Conservation (phyloP, 2,797 vertebrate species). For the Mus minutoides region DNA sequence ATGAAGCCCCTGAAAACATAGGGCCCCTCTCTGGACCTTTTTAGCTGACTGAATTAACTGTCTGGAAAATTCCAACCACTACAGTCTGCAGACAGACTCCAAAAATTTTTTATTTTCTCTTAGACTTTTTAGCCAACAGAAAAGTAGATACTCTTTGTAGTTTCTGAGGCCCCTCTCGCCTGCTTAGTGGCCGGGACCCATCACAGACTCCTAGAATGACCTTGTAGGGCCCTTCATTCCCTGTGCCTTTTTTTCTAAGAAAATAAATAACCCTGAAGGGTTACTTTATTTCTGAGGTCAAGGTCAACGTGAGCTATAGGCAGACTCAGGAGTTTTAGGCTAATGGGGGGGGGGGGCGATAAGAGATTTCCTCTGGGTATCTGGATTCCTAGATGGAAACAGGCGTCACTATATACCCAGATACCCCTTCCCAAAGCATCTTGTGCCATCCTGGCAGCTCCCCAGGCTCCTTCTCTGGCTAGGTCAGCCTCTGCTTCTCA, state of each 20-base stretch:
- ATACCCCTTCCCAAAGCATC: background rate
- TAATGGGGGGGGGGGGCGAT: background rate
- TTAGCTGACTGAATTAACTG: background rate
- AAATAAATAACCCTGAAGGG: background rate
- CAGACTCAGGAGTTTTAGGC: background rate
- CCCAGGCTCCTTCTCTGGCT: background rate
- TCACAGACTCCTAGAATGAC: background rate
- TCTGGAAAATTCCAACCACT: conserved; percentile 53
- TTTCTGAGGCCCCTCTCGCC: background rate
- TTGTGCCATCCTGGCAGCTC: background rate
- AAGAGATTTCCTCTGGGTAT: background rate
- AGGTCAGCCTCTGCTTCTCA: background rate
- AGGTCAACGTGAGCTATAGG: background rate
- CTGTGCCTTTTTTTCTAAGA: background rate
- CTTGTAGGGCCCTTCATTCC: background rate
- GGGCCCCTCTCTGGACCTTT: background rate
- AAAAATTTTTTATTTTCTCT: background rate
- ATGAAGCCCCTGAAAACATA: background rate
- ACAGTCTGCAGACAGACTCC: background rate
- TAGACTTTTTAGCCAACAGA: conserved; percentile 28
- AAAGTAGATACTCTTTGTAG: background rate
- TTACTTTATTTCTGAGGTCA: background rate
- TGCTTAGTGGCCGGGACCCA: background rate
- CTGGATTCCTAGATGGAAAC: background rate
- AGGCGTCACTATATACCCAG: background rate